phyloP scores from a whole-genome alignment of 1,140 invertebrate species.

The Stenopsyche tienmushanensis region DNA sequence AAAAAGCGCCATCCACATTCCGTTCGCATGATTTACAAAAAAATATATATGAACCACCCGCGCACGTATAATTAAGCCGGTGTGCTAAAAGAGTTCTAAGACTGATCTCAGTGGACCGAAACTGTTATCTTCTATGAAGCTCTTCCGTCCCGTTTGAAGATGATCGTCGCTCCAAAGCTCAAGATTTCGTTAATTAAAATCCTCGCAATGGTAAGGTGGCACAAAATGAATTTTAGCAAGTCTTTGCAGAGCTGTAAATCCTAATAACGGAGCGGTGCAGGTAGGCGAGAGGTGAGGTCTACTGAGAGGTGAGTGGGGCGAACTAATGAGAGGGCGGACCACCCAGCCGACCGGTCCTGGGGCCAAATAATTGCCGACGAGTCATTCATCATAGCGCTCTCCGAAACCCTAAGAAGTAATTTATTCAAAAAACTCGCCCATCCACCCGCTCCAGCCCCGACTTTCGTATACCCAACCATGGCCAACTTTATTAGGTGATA shows the following conservation, averaged over 20 bases:
- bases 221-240: conserved; percentile 23
- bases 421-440: conserved; percentile 31
- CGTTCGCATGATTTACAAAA: too few species aligned
- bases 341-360: conserved; percentile 34
- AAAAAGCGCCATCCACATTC: too few species aligned
- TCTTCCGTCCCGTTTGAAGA: too few species aligned
- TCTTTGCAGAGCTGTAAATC: conserved; percentile 22
- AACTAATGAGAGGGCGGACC: conserved; percentile 40
- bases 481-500: conserved; percentile 36
- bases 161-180: too few species aligned
- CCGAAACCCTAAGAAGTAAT: conserved; percentile 32
- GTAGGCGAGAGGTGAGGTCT: conserved; percentile 12
- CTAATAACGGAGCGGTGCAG: conserved; percentile 17
- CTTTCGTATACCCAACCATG: neutral
- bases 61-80: too few species aligned
- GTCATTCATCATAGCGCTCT: conserved; percentile 33
- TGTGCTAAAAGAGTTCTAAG: too few species aligned
- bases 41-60: too few species aligned
- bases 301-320: conserved; percentile 6
- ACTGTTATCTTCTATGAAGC: too few species aligned
- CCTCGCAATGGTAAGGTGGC: conserved; percentile 8
- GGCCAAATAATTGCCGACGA: conserved; percentile 30
- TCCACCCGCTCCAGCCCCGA: neutral
- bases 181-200: conserved; percentile 27
- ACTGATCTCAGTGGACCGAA: too few species aligned